phyloP scores from a whole-genome alignment of 2,113 vertebrate species.

The Pterocles gutturalis region DNA sequence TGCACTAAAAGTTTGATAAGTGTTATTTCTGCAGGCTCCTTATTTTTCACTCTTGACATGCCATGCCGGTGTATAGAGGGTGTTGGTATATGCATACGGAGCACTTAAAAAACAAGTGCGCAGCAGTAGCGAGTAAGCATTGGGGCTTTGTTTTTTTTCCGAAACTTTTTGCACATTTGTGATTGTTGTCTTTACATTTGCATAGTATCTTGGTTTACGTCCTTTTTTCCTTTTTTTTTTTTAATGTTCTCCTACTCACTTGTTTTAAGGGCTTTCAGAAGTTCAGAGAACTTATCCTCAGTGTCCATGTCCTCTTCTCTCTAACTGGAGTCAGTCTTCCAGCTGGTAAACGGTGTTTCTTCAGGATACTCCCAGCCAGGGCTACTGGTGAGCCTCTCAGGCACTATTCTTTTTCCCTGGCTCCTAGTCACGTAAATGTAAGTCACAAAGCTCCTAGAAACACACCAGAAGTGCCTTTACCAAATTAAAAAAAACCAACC shows the following conservation, averaged over 20 bases:
- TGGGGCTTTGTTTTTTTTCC: not conserved
- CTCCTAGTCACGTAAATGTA: not conserved
- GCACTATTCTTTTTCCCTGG: not conserved
- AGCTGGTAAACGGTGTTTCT: not conserved
- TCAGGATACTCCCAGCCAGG: not conserved
- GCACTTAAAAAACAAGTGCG: not conserved
- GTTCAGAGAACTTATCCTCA: not conserved
- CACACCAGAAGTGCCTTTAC: not conserved
- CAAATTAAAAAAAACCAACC: not conserved
- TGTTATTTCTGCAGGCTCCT: not conserved
- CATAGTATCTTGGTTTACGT: not conserved
- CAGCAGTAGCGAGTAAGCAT: not conserved
- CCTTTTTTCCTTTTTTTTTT: not conserved
- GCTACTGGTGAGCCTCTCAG: not conserved
- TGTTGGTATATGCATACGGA: not conserved
- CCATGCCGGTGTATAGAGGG: not conserved
- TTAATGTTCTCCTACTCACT: not conserved
- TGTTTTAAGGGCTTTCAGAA: not conserved
- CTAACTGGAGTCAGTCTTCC: not conserved
- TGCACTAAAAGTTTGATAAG: not conserved
- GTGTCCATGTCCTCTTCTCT: not conserved
- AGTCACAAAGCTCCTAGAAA: not conserved
- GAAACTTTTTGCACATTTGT: not conserved
- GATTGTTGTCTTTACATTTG: not conserved
- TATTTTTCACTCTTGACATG: not conserved